Evolutionary conservation across 2,113 vertebrate genomes (phyloP).

Genomic region (Xenotilapia longispinis): DNA sequence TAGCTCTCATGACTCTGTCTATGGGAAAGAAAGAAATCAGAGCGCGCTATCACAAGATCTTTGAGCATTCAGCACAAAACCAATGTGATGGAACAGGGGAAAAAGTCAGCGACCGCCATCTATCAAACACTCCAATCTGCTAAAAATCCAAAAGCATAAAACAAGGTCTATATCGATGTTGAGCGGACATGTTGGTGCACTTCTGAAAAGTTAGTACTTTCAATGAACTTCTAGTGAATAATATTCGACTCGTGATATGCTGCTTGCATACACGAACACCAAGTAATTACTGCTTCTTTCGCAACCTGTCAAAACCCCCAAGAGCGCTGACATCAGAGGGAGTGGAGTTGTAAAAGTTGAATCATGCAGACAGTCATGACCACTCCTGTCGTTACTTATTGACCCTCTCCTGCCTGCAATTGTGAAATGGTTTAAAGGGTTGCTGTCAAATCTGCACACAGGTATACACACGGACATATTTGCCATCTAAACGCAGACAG

Average conservation of each 20-base stretch:
- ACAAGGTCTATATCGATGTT: accelerated
- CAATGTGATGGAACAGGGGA: not conserved
- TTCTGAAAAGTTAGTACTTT: not conserved
- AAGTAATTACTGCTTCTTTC: not conserved
- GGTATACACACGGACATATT: not conserved
- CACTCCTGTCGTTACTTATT: constrained; percentile 58
- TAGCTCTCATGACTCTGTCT: not conserved
- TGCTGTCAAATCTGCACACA: not conserved
- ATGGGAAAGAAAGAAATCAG: not conserved
- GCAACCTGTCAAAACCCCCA: not conserved
- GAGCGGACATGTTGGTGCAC: not conserved
- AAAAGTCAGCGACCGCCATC: not conserved
- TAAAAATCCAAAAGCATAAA: not conserved
- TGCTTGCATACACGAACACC: not conserved
- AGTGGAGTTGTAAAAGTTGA: constrained; percentile 29
- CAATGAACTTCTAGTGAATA: not conserved
- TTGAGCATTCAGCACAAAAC: not conserved
- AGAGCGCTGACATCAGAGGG: not conserved
- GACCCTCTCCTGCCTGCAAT: constrained; percentile 12
- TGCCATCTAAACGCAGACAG: not conserved
- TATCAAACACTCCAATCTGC: not conserved
- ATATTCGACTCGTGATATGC: not conserved
- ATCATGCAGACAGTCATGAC: constrained; percentile 21
- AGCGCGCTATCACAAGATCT: not conserved
- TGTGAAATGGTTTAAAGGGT: not conserved